phyloP scores from a whole-genome alignment of 2,888 invertebrate genomes.

The Fragum sueziense region DNA sequence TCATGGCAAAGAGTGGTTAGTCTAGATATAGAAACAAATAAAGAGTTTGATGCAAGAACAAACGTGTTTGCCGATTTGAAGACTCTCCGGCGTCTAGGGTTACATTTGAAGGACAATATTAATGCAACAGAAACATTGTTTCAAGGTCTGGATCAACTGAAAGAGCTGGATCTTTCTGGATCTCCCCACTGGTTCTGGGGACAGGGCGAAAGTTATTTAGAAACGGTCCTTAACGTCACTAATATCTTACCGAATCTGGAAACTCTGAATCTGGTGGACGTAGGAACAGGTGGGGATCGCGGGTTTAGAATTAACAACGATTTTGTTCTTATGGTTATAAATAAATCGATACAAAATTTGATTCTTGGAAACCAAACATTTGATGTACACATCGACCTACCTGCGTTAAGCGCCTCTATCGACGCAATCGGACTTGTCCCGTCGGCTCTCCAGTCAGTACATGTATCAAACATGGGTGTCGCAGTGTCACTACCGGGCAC shows the following conservation, averaged over 20 bases:
- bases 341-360: not conserved
- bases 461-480: not conserved
- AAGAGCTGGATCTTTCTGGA: conserved; percentile 1
- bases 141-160: not conserved
- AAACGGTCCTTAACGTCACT: too few species aligned
- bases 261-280: not conserved
- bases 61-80: too few species aligned
- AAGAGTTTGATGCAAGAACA: too few species aligned
- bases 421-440: not conserved
- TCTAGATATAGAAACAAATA: too few species aligned
- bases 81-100: too few species aligned
- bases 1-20: too few species aligned
- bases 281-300: not conserved
- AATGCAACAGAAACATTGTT: not conserved
- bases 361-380: not conserved
- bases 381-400: not conserved
- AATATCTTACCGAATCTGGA: too few species aligned
- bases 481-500: not conserved
- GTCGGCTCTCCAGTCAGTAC: not conserved
- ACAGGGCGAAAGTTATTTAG: too few species aligned
- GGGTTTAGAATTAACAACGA: not conserved
- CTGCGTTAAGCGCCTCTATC: not conserved
- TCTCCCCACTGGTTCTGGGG: not conserved
- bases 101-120: too few species aligned
- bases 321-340: not conserved